Conservation (phyloP, 2,888 invertebrate species). For the Melitaea athalia region DNA sequence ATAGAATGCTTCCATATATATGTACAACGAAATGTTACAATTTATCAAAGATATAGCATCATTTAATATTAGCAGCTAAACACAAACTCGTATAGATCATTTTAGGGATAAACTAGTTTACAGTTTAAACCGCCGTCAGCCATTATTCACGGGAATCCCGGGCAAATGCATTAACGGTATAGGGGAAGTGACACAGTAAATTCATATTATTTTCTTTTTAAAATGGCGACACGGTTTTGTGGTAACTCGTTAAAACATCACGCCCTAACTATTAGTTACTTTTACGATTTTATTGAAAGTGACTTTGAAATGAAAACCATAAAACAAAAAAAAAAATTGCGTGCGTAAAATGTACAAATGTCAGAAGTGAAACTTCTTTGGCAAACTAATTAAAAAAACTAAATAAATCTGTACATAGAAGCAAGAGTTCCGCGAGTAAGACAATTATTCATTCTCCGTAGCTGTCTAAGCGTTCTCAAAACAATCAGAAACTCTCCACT, state of each 20-base stretch:
- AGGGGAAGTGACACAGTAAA: conserved; percentile 35
- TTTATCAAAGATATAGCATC: neutral
- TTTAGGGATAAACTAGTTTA: conserved; percentile 3
- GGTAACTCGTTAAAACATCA: conserved; percentile 23
- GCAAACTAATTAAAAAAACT: too few relatives aligned
- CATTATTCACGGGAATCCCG: conserved; percentile 1
- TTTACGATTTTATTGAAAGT: neutral
- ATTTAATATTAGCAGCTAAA: neutral
- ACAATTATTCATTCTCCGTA: too few relatives aligned
- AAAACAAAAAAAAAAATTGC: too few relatives aligned
- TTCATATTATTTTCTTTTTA: conserved; percentile 34
- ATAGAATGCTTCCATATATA: too few relatives aligned
- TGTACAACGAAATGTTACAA: neutral
- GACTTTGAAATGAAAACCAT: neutral
- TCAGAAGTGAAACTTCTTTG: too few relatives aligned
- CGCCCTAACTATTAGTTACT: conserved; percentile 14
- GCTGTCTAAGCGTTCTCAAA: too few relatives aligned
- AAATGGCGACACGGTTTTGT: conserved; percentile 22
- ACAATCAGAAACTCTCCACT: too few relatives aligned
- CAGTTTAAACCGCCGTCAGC: neutral
- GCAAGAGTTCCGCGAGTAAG: too few relatives aligned
- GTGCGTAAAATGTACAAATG: too few relatives aligned
- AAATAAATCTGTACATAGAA: too few relatives aligned
- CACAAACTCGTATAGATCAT: neutral
- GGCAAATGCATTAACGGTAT: conserved; percentile 29